phyloP scores from a whole-genome alignment of 1,140 invertebrate genomes.

The Cecropterus lyciades region DNA sequence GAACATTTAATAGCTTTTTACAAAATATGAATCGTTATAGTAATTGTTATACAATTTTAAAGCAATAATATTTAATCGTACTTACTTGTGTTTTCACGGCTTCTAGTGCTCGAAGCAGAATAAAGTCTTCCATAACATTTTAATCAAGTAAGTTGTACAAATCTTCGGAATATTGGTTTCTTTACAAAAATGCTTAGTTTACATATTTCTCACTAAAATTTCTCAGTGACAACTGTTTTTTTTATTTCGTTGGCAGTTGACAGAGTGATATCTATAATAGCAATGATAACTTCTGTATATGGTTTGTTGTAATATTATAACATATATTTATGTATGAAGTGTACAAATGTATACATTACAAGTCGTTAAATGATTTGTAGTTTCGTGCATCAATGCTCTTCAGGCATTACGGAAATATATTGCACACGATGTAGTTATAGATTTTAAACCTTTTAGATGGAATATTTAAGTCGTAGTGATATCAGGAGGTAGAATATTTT shows the following conservation, averaged over 20 bases:
- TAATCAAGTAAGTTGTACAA: conserved; percentile 52
- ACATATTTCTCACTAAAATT: conserved; percentile 1
- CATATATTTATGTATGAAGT: background rate
- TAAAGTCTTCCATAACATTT: conserved; percentile 70
- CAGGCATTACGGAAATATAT: conserved; percentile 30
- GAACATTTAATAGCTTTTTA: conserved; percentile 38
- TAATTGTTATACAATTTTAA: conserved; percentile 41
- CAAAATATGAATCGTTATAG: conserved; percentile 31
- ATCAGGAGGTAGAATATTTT: conserved; percentile 77
- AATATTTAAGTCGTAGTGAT: conserved; percentile 71
- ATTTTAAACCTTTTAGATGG: conserved; percentile 68
- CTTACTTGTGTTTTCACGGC: conserved; percentile 46
- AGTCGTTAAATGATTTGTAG: background rate
- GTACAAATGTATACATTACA: background rate
- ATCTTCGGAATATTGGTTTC: conserved; percentile 77
- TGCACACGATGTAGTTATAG: conserved; percentile 56
- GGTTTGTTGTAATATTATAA: background rate
- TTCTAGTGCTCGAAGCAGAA: conserved; percentile 53
- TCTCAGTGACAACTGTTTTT: conserved; percentile 11
- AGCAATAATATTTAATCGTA: conserved; percentile 38
- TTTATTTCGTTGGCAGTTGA: conserved; percentile 3
- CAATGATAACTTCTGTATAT: background rate
- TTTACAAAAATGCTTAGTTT: conserved; percentile 40
- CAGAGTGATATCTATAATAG: background rate
- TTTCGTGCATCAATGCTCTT: conserved; percentile 17